phyloP scores from a whole-genome alignment of 1,140 invertebrate species.

The Hyles euphorbiae region DNA sequence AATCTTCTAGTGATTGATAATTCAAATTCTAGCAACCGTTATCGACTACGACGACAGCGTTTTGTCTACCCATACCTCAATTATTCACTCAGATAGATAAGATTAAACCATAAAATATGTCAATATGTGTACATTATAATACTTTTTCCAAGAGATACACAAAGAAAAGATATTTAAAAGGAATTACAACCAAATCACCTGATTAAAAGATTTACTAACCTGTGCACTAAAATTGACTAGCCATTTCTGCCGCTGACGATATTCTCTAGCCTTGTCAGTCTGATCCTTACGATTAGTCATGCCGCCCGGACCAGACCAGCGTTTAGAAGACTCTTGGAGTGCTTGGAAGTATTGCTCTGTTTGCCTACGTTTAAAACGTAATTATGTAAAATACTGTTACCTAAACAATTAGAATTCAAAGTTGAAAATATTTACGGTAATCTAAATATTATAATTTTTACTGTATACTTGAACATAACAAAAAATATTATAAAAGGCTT shows the following conservation, averaged over 20 bases:
- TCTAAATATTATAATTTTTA: background rate
- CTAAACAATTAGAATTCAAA: background rate
- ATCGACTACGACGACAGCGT: too few relatives aligned
- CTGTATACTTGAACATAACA: too few relatives aligned
- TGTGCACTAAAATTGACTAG: conserved; percentile 67
- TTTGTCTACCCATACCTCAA: too few relatives aligned
- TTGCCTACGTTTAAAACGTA: conserved; percentile 36
- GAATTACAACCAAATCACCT: background rate
- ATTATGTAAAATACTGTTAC: background rate
- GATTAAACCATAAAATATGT: too few relatives aligned
- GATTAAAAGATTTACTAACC: conserved; percentile 25
- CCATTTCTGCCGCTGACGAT: conserved; percentile 61
- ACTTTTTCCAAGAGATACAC: too few relatives aligned
- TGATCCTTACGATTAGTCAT: conserved; percentile 46
- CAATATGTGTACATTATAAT: too few relatives aligned
- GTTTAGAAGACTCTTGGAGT: conserved; percentile 34
- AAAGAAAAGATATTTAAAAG: too few relatives aligned
- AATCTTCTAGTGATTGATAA: too few relatives aligned
- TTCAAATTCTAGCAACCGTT: too few relatives aligned
- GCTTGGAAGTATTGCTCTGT: conserved; percentile 71
- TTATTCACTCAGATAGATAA: too few relatives aligned
- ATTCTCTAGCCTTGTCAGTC: conserved; percentile 34
- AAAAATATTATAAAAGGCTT: too few relatives aligned
- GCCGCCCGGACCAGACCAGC: conserved; percentile 41
- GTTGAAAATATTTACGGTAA: background rate